Base-by-base conservation (phyloP, 1,140 invertebrate species). In the Drosophila subobscura region DNA sequence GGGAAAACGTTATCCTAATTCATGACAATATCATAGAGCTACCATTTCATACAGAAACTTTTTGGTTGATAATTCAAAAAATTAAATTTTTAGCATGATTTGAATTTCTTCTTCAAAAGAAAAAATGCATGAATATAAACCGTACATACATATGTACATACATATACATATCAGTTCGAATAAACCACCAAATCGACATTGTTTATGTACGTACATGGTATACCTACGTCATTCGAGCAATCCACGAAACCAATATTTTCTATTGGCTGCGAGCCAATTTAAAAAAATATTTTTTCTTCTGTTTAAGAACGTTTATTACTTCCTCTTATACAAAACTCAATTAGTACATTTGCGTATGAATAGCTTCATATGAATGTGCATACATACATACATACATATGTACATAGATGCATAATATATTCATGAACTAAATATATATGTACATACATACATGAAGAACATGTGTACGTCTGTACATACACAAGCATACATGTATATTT, bases 161-260 rank as follows among this genome's bases (percentile, higher is more conserved):
- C 25, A 27, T 29, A 7, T 33, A 33, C 8, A 8, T 33, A 33
- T 33, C 8, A 33, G 29, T 33, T 33, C 8, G 8, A 33, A 33
- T 33, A 27, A 27, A 27, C 25, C 5, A 27, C 29, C 8, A 68
- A 67, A 67, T 53, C 49, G n/a, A 67, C 23, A 47, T 45, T 67
- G 66, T 47, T 50, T 63, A 23, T 68, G 44, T 70, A 72, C 37
- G 33, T 72, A 49, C 68, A 50, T 65, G 33, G 53, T 46, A 49
- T 72, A 41, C 71, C 72, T 74, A 74, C 71, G 71, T 74, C 71
- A 74, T 74, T 74, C 71, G 71, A 53, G 65, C 52, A 74, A 73
- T 74, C 74, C 71, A 74, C 71, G 74, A 64, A 73, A 74, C 71
- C 71, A 74, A 74, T 74, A 74, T 74, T 74, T 74, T 65, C 63